Evolutionary conservation across 1,140 invertebrate genomes (phyloP), one percentile per base, ranked within the genome.

Genomic region (Macrocentrus cingulum): DNA sequence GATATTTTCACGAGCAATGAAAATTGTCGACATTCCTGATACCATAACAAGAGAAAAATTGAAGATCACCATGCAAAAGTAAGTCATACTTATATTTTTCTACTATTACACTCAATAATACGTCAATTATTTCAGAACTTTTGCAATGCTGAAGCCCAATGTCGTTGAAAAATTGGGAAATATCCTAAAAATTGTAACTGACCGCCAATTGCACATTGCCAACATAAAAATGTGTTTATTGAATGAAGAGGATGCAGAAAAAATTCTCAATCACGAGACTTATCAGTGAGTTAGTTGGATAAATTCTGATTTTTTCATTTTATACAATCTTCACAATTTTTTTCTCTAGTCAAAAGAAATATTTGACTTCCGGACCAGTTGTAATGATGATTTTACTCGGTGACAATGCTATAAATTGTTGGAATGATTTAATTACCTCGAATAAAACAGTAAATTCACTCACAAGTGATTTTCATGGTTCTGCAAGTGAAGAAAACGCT

Each of bases 21-120:
- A 87, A 70, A 86, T 95, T 49, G 82, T 84, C 20, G 88, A 89
- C 76, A 94, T 88, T 80, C 91, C 84, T 1, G 90, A 94, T 79
- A 84, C 81, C 54, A 67, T 72, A 19, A 89, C 88, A 0, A 84
- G 79, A 66, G 82, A 76, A 62, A 84, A 81, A 67, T 71, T 89
- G 44, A 80, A 81, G 11, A 81, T 78, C 61, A 79, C 82, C 66
- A 78, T 84, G 56, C 79, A 87, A 76, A 83, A 83, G 87, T 88
- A 77, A n/a, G n/a, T n/a, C n/a, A n/a, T n/a, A n/a, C n/a, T n/a
- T n/a, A n/a, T n/a, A n/a, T n/a, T n/a, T n/a, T n/a, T n/a, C n/a
- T n/a, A n/a, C n/a, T n/a, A n/a, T n/a, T 9, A n/a, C 11, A 25
- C 19, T 51, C 44, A 36, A 32, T 46, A 20, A 9, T 39, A 37